Percentiles rank a stretch among this genome's conserved stretches.
Evolutionary conservation across 1,140 invertebrate genomes (phyloP).

Genomic region (Ostrea edulis): DNA sequence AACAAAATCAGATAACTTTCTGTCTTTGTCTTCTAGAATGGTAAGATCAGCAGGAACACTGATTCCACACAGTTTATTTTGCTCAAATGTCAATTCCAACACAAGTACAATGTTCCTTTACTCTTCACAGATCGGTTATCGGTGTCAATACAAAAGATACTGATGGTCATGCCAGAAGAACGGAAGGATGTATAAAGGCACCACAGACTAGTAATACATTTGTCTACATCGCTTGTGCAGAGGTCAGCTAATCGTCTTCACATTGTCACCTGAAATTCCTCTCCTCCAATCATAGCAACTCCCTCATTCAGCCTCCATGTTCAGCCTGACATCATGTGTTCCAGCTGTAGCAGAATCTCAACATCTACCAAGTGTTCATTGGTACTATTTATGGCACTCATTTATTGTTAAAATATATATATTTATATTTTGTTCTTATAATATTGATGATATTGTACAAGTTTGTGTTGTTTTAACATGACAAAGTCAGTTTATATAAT

Average conservation of each 20-base stretch:
- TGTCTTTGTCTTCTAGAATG: no score
- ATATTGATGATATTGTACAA: neutral
- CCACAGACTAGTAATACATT: neutral
- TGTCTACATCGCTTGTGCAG: neutral
- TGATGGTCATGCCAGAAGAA: slow-evolving; percentile 70
- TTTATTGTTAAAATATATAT: neutral
- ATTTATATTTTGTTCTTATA: neutral
- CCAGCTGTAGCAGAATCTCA: neutral
- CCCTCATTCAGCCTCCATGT: neutral
- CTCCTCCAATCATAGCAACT: neutral
- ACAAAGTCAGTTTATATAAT: no score
- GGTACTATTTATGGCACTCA: neutral
- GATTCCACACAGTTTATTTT: no score
- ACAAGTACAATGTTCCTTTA: neutral
- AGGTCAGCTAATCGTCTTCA: neutral
- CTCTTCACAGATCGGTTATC: slow-evolving; percentile 66
- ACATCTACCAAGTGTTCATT: neutral
- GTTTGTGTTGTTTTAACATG: no score
- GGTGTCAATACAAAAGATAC: slow-evolving; percentile 67
- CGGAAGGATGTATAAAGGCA: neutral
- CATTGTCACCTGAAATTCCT: neutral
- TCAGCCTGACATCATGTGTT: neutral
- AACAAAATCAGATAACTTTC: no score
- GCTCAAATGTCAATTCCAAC: neutral
- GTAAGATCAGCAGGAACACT: no score